Base-by-base conservation (phyloP, 2,888 invertebrate species). In the Caenorhabditis sinica region DNA sequence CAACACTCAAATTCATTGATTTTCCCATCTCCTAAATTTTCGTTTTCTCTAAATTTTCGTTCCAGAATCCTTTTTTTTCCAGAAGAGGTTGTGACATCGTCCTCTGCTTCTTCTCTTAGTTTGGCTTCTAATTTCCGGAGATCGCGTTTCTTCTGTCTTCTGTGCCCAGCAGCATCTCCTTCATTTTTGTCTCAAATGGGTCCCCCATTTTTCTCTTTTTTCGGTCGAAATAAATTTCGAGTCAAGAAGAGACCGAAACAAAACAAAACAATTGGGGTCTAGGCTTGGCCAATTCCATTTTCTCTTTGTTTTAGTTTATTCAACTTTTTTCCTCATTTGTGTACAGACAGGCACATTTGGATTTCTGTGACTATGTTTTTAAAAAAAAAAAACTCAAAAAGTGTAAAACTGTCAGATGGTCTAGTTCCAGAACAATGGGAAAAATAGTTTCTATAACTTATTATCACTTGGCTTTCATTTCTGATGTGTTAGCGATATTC, bases 51-150 rank as follows among this genome's bases (percentile, higher is more conserved):
- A 9, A 17, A 2, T 49, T 49, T 49, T 49, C n/a, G n/a, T n/a
- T 49, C 51, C 53, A 69, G 69, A 68, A 51, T 63, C 36, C 28
- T 11, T 53, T 69, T 30, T 36, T 60, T 60, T 61, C 36, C 61
- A 49, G 73, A 61, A 23, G 36, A 56, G 51, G 28, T 58, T 43
- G n/a, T n/a, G 5, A 40, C 36, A 45, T 65, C 63, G 23, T 23
- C 15, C 17, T 45, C 43, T 49, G 0, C 49, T 49, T 49, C 49
- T 49, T 45, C 45, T 17, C 11, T 40, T 79, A 63, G 71, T 79
- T 75, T 69, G 69, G 69, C 79, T 71, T 65, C 71, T 79, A 79
- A 79, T 79, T 79, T 79, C 79, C 79, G 79, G 63, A 79, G 79
- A 79, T 79, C 79, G 79, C 79, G 79, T 79, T 79, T 79, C 79